These are phyloP conservation scores for Acanthopagrus latus DNA, from an alignment of 2,797 vertebrate species.

Conservation along the genomic window DNA sequence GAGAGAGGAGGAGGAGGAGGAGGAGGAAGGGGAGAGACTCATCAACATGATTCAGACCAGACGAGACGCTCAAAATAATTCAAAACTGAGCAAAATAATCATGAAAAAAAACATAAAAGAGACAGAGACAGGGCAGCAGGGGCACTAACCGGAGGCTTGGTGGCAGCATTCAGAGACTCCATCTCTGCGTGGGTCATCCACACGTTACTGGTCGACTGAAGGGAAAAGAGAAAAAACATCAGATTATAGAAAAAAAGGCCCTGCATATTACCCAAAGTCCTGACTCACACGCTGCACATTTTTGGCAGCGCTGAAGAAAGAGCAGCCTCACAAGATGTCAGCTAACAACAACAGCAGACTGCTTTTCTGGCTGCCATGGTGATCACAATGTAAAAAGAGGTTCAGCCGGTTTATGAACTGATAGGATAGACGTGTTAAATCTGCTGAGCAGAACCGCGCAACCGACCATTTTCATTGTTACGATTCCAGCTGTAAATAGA, in stretches of 20 bases:
- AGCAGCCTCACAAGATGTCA: slow-evolving; percentile 20
- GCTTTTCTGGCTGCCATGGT: slow-evolving; percentile 25
- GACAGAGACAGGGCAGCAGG: slow-evolving; percentile 18
- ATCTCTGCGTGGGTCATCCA: slow-evolving; percentile 98
- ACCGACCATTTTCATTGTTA: slow-evolving; percentile 5
- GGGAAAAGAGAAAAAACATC: slow-evolving; percentile 5
- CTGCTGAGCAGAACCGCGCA: background rate
- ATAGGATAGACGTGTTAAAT: slow-evolving; percentile 8
- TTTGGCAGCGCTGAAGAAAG: background rate
- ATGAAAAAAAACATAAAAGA: slow-evolving; percentile 30
- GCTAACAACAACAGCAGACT: slow-evolving; percentile 22
- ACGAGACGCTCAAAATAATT: slow-evolving; percentile 45
- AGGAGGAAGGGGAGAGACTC: slow-evolving; percentile 67
- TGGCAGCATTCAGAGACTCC: slow-evolving; percentile 92
- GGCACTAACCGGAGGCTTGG: slow-evolving; percentile 90
- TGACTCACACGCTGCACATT: slow-evolving; percentile 5
- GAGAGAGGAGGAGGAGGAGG: slow-evolving; percentile 39
- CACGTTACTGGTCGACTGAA: slow-evolving; percentile 93
- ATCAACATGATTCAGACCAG: slow-evolving; percentile 73
- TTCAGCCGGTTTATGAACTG: slow-evolving; percentile 5
- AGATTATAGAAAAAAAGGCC: background rate
- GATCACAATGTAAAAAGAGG: slow-evolving; percentile 1
- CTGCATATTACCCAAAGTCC: background rate
- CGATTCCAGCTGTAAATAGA: slow-evolving; percentile 21
- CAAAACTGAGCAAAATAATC: slow-evolving; percentile 44